phyloP scores from a whole-genome alignment of 53 echinoderm and acorn worm species.

The Arbacia lixula region DNA sequence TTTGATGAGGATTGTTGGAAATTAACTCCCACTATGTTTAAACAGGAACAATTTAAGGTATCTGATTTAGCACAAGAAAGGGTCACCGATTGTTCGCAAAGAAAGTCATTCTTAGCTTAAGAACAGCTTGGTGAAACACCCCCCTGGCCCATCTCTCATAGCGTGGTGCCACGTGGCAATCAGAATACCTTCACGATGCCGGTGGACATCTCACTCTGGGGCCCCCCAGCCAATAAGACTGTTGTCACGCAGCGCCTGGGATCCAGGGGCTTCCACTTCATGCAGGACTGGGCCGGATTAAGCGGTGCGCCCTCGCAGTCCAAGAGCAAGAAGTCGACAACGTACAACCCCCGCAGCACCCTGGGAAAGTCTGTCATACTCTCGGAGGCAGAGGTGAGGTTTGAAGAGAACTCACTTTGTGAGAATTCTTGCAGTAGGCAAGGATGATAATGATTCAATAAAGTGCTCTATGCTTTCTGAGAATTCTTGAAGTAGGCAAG shows the following conservation, averaged over 20 bases:
- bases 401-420: not conserved
- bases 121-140: too few relatives aligned
- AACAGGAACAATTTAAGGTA: too few relatives aligned
- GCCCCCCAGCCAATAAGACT: conserved; percentile 60
- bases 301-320: conserved; percentile 20
- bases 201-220: conserved; percentile 89
- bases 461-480: too few relatives aligned
- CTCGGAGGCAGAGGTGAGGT: conserved; percentile 79
- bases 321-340: conserved; percentile 25
- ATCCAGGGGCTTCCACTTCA: conserved; percentile 41
- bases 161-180: conserved; percentile 82
- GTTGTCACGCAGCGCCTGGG: conserved; percentile 59
- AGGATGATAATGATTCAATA: too few relatives aligned
- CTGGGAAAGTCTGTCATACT: conserved; percentile 67
- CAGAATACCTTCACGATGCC: conserved; percentile 78
- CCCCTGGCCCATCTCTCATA: conserved; percentile 30
- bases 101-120: too few relatives aligned
- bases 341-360: conserved; percentile 70
- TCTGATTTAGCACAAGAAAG: too few relatives aligned
- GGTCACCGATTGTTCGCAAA: too few relatives aligned
- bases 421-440: not conserved
- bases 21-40: too few relatives aligned
- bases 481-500: too few relatives aligned
- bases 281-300: not conserved
- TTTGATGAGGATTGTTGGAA: too few relatives aligned